These are phyloP conservation scores for Himantopus leucocephalus DNA, from an alignment of 2,113 vertebrate species.

Conservation along the genomic window DNA sequence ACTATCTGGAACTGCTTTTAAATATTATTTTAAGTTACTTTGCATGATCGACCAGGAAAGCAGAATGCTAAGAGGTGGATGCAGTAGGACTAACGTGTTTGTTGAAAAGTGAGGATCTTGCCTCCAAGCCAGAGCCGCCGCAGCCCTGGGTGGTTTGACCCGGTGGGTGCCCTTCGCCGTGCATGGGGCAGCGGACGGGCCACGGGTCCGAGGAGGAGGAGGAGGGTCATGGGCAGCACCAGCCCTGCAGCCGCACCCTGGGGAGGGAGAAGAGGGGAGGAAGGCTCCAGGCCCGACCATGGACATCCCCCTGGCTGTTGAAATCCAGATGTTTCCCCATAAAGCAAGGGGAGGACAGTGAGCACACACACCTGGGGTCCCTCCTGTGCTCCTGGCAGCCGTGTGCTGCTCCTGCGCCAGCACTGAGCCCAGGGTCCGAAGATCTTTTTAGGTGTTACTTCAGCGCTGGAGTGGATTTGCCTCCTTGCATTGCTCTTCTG, in stretches of 20 bases:
- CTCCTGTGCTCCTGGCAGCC: fast-evolving
- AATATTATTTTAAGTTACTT: neutral
- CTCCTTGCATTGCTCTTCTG: neutral
- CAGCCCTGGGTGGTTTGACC: too few relatives aligned
- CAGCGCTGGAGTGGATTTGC: neutral
- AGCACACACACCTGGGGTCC: fast-evolving
- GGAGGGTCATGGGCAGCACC: too few relatives aligned
- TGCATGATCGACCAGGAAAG: fast-evolving
- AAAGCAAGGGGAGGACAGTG: fast-evolving
- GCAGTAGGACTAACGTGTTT: fast-evolving
- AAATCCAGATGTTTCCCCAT: fast-evolving
- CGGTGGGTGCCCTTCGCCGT: neutral
- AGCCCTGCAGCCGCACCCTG: neutral
- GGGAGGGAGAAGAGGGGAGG: too few relatives aligned
- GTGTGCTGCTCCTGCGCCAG: fast-evolving
- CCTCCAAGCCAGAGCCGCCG: fast-evolving
- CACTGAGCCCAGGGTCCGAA: fast-evolving
- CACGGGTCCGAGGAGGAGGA: too few relatives aligned
- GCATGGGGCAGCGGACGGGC: too few relatives aligned
- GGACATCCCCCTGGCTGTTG: fast-evolving
- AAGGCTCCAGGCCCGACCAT: fast-evolving
- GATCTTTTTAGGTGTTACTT: neutral
- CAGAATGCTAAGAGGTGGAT: fast-evolving
- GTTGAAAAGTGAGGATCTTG: fast-evolving
- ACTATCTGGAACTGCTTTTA: neutral